Evolutionary conservation across 1,140 invertebrate genomes (phyloP).

Genomic region (Potamilus streckersoni): DNA sequence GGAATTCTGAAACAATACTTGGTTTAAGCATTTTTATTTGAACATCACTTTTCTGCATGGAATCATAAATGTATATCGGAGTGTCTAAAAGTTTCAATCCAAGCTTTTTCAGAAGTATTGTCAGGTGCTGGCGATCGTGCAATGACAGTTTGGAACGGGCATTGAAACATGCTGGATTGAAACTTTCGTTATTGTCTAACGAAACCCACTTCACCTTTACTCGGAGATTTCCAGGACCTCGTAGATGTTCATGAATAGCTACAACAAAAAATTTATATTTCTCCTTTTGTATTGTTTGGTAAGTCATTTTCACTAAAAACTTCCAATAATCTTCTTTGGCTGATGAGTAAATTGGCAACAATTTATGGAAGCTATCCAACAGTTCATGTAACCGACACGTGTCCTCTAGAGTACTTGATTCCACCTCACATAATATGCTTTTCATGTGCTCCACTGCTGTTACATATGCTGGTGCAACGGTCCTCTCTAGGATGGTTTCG

Average conservation of each 20-base stretch:
- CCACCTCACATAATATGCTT: neutral
- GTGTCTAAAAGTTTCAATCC: conserved; percentile 32
- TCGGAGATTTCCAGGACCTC: too few species aligned
- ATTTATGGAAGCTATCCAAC: conserved; percentile 16
- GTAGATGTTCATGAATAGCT: too few species aligned
- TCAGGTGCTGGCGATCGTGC: neutral
- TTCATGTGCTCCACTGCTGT: conserved; percentile 22
- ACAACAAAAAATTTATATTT: neutral
- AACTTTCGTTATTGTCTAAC: neutral
- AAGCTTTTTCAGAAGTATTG: conserved; percentile 12
- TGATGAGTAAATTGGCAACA: conserved; percentile 28
- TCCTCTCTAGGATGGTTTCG: conserved; percentile 25
- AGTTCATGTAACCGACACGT: neutral
- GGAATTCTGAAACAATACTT: conserved; percentile 12
- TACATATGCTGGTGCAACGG: conserved; percentile 44
- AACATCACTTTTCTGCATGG: conserved; percentile 11
- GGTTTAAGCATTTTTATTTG: neutral
- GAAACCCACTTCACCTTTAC: too few species aligned
- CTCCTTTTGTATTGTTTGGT: conserved; percentile 1
- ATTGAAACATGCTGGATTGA: neutral
- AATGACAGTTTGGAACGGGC: neutral
- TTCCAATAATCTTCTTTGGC: conserved; percentile 15
- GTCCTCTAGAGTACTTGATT: neutral
- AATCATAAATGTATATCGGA: conserved; percentile 6
- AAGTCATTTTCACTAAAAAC: conserved; percentile 5